A percentile compares a stretch with the other conserved stretches of the same genome.
Evolutionary conservation across 2,888 invertebrate species (phyloP).

Genomic region (Dicycla oo): DNA sequence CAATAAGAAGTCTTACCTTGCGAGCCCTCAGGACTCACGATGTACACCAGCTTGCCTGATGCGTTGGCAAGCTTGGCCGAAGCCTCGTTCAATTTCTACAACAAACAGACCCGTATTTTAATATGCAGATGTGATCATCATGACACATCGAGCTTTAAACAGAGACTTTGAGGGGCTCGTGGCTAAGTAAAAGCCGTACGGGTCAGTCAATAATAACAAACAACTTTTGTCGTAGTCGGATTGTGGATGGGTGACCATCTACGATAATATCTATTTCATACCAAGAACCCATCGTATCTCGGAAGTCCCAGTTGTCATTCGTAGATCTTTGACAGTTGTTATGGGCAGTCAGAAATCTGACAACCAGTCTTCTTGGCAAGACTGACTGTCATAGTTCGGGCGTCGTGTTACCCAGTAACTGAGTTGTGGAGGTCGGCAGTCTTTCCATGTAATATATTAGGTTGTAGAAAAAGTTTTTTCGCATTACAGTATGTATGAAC

Average conservation of each 20-base stretch:
- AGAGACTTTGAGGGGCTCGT: neutral
- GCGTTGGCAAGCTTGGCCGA: conserved; percentile 55
- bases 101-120: neutral
- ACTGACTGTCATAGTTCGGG: no score
- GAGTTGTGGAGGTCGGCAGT: no score
- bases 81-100: conserved; percentile 52
- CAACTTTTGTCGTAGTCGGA: neutral
- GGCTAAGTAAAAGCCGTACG: neutral
- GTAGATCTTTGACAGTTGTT: neutral
- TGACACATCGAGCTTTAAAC: no score
- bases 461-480: no score
- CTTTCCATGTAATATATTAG: no score
- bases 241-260: neutral
- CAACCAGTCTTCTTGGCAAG: no score
- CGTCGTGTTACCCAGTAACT: neutral
- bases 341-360: no score
- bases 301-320: neutral
- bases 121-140: no score
- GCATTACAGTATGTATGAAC: no score
- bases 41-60: conserved; percentile 47
- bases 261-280: neutral
- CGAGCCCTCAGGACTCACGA: conserved; percentile 40
- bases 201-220: neutral
- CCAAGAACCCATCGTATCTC: neutral
- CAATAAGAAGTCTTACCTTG: conserved; percentile 17